Base-by-base conservation (phyloP, 92 coral and sea anemone species). In the Hydrozoanthus gracilis region DNA sequence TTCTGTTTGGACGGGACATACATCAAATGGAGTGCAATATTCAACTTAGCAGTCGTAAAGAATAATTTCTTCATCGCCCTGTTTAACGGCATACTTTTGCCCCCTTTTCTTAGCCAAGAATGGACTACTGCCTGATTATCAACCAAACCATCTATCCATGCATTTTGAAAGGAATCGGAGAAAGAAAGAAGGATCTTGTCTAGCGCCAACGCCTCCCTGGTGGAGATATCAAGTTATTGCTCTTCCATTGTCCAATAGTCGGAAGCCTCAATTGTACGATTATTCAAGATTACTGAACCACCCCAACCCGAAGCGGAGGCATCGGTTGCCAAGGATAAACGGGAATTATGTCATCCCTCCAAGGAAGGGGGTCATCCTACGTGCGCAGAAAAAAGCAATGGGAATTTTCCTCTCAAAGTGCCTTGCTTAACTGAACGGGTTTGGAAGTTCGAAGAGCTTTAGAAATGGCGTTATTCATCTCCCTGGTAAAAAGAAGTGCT, bases 281-380 rank as follows among this genome's bases (percentile, higher is more conserved):
- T n/a, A n/a, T n/a, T n/a, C n/a, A n/a, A n/a, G n/a, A n/a, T n/a
- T n/a, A n/a, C n/a, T n/a, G n/a, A n/a, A 3, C 70, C 83, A n/a
- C 65, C 83, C 83, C 70, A 78, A 11, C 51, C 71, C 0, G 70
- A 61, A 11, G 45, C 11, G 3, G 94, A 93, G 27, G 96, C 96
- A 79, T 93, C 94, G 0, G 96, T 77, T 5, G 90, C 93, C 49
- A 91, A 52, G 39, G 87, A 50, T 27, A 88, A 78, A 4, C 49
- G 89, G 12, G 67, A 7, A 72, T 92, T 0, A 84, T 82, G 66
- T 92, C 92, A 46, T 86, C 90, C 13, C 89, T 76, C 87, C 92
- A 89, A 2, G 91, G 89, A 4, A 92, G 51, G 3, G 91, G 91
- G 27, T 88, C 87, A 71, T 89, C 86, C 92, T 92, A 92, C 3